These are phyloP conservation scores for Ctenicera cuprea DNA, from an alignment of 2,888 invertebrate species.

Conservation along the genomic window DNA sequence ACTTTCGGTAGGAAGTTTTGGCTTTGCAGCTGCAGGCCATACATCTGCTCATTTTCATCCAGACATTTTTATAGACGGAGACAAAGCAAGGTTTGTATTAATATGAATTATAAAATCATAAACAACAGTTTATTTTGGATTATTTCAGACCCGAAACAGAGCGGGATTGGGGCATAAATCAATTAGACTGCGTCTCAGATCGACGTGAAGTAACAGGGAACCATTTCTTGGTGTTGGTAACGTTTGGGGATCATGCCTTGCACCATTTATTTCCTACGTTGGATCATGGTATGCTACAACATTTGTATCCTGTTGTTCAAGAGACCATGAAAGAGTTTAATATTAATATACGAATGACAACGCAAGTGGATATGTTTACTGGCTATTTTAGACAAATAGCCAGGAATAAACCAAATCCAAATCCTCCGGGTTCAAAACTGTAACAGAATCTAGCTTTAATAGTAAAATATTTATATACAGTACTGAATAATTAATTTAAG, in stretches of 20 bases:
- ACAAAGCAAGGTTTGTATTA: slow-evolving; percentile 76
- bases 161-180: slow-evolving; percentile 86
- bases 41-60: slow-evolving; percentile 90
- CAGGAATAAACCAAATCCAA: slow-evolving; percentile 71
- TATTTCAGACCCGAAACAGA: slow-evolving; percentile 70
- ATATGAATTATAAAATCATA: neutral
- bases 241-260: slow-evolving; percentile 86
- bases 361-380: slow-evolving; percentile 78
- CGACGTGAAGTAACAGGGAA: slow-evolving; percentile 81
- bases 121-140: no score
- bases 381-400: slow-evolving; percentile 81
- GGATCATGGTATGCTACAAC: slow-evolving; percentile 84
- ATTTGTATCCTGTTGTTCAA: slow-evolving; percentile 79
- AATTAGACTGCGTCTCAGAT: slow-evolving; percentile 85
- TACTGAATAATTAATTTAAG: neutral
- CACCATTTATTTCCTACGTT: slow-evolving; percentile 90
- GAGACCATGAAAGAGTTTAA: slow-evolving; percentile 81
- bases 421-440: slow-evolving; percentile 56
- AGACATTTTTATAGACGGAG: slow-evolving; percentile 87
- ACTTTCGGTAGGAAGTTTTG: slow-evolving; percentile 76
- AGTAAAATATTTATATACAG: neutral
- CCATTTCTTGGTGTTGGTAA: slow-evolving; percentile 81
- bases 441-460: neutral
- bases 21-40: slow-evolving; percentile 79
- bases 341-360: slow-evolving; percentile 72